These are phyloP conservation scores for Corythaixoides concolor DNA, from an alignment of 2,113 vertebrate species.

Conservation along the genomic window DNA sequence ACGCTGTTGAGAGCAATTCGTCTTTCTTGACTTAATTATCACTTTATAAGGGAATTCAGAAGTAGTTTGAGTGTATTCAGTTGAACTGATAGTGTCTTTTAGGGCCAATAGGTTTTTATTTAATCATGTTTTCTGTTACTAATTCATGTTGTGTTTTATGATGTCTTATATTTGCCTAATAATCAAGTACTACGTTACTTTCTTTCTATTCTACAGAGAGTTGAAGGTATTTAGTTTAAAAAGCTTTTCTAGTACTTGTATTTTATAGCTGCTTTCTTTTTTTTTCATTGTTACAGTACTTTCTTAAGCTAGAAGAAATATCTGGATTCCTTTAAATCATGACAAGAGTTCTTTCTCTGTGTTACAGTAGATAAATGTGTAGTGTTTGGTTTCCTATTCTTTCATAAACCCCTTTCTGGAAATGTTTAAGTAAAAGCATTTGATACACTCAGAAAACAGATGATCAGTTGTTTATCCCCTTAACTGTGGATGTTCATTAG, in stretches of 20 bases:
- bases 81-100: background rate
- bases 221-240: background rate
- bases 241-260: background rate
- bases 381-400: background rate
- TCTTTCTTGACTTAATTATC: slow-evolving; percentile 9
- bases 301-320: background rate
- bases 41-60: slow-evolving; percentile 7
- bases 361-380: background rate
- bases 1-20: slow-evolving; percentile 4
- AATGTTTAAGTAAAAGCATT: background rate
- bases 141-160: background rate
- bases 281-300: background rate
- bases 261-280: background rate
- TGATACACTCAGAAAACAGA: background rate
- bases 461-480: background rate
- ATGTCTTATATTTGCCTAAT: background rate
- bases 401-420: background rate
- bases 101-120: background rate
- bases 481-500: background rate
- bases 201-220: background rate
- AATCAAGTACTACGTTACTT: background rate
- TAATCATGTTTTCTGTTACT: background rate
- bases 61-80: background rate
- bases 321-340: background rate
- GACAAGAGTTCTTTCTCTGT: background rate